These are phyloP conservation scores for Phalloptychus januarius DNA, from an alignment of 2,797 vertebrate species.

Conservation along the genomic window DNA sequence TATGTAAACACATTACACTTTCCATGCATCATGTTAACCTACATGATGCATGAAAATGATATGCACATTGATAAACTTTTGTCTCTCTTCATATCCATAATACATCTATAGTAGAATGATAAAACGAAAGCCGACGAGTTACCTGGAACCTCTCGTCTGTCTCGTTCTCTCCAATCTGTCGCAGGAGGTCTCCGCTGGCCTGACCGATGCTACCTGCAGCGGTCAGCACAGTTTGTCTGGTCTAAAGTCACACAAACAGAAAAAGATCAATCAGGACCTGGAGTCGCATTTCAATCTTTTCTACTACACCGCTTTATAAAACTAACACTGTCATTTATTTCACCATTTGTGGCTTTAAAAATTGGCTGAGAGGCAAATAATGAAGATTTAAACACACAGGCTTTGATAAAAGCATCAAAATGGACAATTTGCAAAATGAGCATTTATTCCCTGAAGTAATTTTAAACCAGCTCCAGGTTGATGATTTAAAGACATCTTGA, in stretches of 20 bases:
- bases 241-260: constrained; percentile 73
- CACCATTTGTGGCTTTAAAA: neutral
- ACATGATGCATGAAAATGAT: neutral
- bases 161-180: constrained; percentile 96
- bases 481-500: neutral
- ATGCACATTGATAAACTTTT: neutral
- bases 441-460: constrained; percentile 1
- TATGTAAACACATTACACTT: too few relatives aligned
- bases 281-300: constrained; percentile 14
- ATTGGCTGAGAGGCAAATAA: neutral
- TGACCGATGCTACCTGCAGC: constrained; percentile 98
- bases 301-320: constrained; percentile 1
- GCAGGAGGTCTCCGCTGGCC: constrained; percentile 95
- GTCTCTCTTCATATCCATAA: neutral
- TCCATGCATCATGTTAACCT: neutral
- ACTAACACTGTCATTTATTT: neutral
- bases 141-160: constrained; percentile 98
- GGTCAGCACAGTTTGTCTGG: constrained; percentile 95
- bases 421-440: neutral
- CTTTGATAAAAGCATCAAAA: constrained; percentile 22
- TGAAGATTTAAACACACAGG: constrained; percentile 3
- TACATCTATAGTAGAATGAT: constrained; percentile 8
- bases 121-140: constrained; percentile 16
- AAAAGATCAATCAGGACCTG: constrained; percentile 11
- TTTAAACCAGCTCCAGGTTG: constrained; percentile 2